Evolutionary conservation across 2,797 vertebrate genomes (phyloP), one percentile per base, ranked within the genome.

Genomic region (Myotis planiceps): DNA sequence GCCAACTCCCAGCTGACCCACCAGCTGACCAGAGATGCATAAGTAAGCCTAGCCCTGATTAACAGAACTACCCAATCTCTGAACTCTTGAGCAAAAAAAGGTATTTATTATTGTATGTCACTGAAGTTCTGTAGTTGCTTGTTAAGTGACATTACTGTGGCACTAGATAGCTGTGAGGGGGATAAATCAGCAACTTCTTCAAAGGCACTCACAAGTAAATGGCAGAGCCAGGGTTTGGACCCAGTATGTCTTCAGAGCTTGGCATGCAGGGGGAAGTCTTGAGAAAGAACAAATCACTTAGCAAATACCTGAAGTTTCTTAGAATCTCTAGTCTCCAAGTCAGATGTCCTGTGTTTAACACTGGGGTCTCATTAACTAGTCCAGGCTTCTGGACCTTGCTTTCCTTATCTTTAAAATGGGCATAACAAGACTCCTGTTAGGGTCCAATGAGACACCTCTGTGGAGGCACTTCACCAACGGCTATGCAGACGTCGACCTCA

Each of bases 371-470:
- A 6, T 51, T 14, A 94, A 69, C 16, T 45, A 63, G 75, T n/a
- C 63, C n/a, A 89, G 19, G 13, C 23, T 19, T 80, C 60, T 80
- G 42, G 42, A 45, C 42, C 34, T 88, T 79, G 79, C 4, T 66
- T 72, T 82, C 49, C 47, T 86, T 75, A 84, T 25, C 39, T 86
- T 75, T 89, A 58, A 92, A 91, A 80, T 7, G 39, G 83, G n/a
- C 18, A 92, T 60, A 68, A 55, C 49, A 80, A 65, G 53, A 68
- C 29, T 80, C 34, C 76, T 51, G 0, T 51, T 88, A 76, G n/a
- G 16, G 53, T 49, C 23, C 51, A 37, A 69, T n/a, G 32, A 80
- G 39, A 76, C 14, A 42, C 21, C 72, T 71, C 75, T 55, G 19
- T 27, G 51, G 94, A 85, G 83, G 29, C 29, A 37, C 27, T 45